Base-by-base conservation (phyloP, 2,888 invertebrate genomes). In the Trichopria drosophilae region DNA sequence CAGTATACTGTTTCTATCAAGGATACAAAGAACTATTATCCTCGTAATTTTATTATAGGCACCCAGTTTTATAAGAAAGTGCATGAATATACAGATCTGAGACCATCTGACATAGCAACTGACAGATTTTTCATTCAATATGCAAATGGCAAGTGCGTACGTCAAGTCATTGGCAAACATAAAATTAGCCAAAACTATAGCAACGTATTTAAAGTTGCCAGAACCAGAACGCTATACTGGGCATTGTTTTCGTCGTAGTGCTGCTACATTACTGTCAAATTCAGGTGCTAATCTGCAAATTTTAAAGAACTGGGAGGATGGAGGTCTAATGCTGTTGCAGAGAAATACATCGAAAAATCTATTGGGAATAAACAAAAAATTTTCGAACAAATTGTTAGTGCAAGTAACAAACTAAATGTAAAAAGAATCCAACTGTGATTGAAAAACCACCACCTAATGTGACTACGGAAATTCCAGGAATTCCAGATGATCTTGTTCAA, bases 361-460 rank as follows among this genome's bases (percentile, higher is more conserved):
- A n/a, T 79, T 29, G 47, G 19, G 24, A 55, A 34, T 44, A 34
- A 51, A 23, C 7, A 32, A 37, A 53, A 46, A 29, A 20, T 16
- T 24, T 12, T 41, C 20, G 12, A 16, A 24, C 16, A 28, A 32
- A 32, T 19, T 42, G n/a, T n/a, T n/a, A n/a, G n/a, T n/a, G n/a
- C n/a, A n/a, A n/a, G n/a, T n/a, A n/a, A n/a, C n/a, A n/a, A n/a
- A n/a, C n/a, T n/a, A n/a, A n/a, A n/a, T n/a, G n/a, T n/a, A n/a
- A n/a, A n/a, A n/a, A n/a, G n/a, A n/a, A n/a, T n/a, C n/a, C n/a
- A n/a, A n/a, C n/a, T n/a, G n/a, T n/a, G n/a, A n/a, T n/a, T n/a
- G n/a, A n/a, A n/a, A n/a, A n/a, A n/a, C n/a, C n/a, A n/a, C n/a
- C n/a, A n/a, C n/a, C n/a, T n/a, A n/a, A n/a, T n/a, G n/a, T n/a